Evolutionary conservation across 2,113 vertebrate genomes (phyloP), one percentile per base, ranked within the genome.

Genomic region (Semnornis frantzii): DNA sequence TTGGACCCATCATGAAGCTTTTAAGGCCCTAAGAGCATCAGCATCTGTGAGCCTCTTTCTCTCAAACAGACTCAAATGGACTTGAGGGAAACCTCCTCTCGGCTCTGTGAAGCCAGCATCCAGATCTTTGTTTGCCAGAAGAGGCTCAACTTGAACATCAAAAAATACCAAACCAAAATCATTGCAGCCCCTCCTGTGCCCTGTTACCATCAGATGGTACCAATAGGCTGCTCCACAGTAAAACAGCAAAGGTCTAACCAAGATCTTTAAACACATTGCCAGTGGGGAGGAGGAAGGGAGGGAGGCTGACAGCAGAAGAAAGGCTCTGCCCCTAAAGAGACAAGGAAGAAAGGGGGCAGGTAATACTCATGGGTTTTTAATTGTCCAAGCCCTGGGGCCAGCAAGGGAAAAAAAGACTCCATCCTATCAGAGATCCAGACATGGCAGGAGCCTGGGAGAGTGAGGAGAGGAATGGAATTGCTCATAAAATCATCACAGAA

Each of bases 171-270:
- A n/a, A 44, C 10, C 55, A 87, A 80, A 77, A 76, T 12, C n/a
- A n/a, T 92, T 76, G 60, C 83, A 89, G 65, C 33, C 48, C 27
- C 54, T 57, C 27, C 54, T 57, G 25, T 73, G 85, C 82, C 59
- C 88, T 83, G 64, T 59, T 85, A 75, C 63, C 83, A 71, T 9
- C 86, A 93, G 76, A 78, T 94, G 82, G 86, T 82, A 90, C 54
- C 71, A 86, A 92, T 78, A 91, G 77, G 73, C 87, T 86, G 66
- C 65, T 93, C 66, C 82, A 80, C 55, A 85, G 87, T 66, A 85
- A 87, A 95, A 70, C 82, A 94, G 70, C 89, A 92, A 91, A 92
- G 82, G 50, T 66, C 88, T 90, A 78, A 65, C 28, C 78, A 62
- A 75, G 63, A 54, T 68, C 68, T 90, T 83, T 30, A 71, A 71